Base-by-base conservation (phyloP, 2,888 invertebrate genomes). In the Melanargia galathea region DNA sequence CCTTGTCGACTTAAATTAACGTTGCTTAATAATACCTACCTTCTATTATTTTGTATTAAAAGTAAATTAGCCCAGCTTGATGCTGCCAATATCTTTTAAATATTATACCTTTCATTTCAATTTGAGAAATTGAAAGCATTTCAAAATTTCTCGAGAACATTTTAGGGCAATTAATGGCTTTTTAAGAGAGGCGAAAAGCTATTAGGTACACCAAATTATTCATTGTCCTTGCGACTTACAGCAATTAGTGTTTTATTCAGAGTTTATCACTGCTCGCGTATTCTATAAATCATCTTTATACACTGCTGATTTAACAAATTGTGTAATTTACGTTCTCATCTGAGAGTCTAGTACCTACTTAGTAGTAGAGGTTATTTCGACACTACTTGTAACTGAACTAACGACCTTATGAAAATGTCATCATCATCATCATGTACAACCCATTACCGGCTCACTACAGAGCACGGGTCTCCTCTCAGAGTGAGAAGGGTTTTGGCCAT, bases 161-260 rank as follows among this genome's bases (percentile, higher is more conserved):
- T 64, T 62, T 48, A 48, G 55, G 49, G 33, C 48, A 58, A 33
- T 62, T 54, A 58, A 59, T 55, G 55, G 54, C 52, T 18, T 54
- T 48, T 57, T 33, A 51, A 57, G 52, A 57, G 48, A 61, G 43
- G 33, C 33, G n/a, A 55, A 58, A 58, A 48, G 57, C 46, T 84
- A 93, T 84, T 48, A 48, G 35, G 8, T 24, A 10, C 46, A 22
- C 35, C 48, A 58, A 48, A 58, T 58, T 48, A 48, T 58, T 58
- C 48, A 48, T 58, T 48, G 58, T 58, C 48, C 58, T 16, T 22
- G 20, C 5, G 46, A 35, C 57, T 46, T 46, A 46, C 26, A 57
- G 43, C 35, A 46, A 57, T 57, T 57, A 46, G 30, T 45, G 45
- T 20, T 56, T 56, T 30, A 43, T 55, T 55, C 24, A 40, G 40